Evolutionary conservation across 2,888 invertebrate species (phyloP), one percentile per base, ranked within the genome.

Genomic region (Strigamia transsilvanica): DNA sequence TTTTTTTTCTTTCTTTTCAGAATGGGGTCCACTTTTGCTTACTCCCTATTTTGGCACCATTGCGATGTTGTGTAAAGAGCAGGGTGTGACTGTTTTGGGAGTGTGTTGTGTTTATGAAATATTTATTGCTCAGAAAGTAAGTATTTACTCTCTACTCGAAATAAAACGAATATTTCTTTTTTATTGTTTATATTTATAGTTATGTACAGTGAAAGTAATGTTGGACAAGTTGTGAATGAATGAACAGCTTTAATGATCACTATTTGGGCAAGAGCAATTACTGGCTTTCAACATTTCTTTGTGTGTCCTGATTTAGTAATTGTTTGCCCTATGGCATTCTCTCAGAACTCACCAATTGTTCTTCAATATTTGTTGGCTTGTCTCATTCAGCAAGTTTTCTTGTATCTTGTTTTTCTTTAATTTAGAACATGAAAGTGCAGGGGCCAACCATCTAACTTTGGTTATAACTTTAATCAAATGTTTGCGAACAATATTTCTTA

Each of bases 31-130:
- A 86, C 32, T 82, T 23, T 90, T 97, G 85, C 90, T 92, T 66
- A 90, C 93, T 81, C 94, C 95, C 84, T 89, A 92, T 80, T 93
- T 94, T 86, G 94, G 97, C 82, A 92, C 94, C 79, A 91, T 94
- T 83, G 97, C 98, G 56, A 98, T 97, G 95, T 90, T 98, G 85
- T 97, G 97, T 90, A 98, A 98, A 89, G 98, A 98, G 88, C 97
- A 98, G 88, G 98, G 98, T 85, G 97, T 98, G 87, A 98, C 98
- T 0, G 94, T 97, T 82, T 94, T 97, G 15, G 98, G 94, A 32
- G 93, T 98, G 80, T 97, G 97, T 89, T 94, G 94, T 83, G 93
- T 96, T 15, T 98, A 97, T 88, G 98, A 98, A 89, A 91, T 98
- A 84, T 95, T 98, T 88, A 93, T 97, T 80, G 93, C 94, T 82